Conservation (phyloP, 2,113 vertebrate genomes). For the Mesoclemmys tuberculata region DNA sequence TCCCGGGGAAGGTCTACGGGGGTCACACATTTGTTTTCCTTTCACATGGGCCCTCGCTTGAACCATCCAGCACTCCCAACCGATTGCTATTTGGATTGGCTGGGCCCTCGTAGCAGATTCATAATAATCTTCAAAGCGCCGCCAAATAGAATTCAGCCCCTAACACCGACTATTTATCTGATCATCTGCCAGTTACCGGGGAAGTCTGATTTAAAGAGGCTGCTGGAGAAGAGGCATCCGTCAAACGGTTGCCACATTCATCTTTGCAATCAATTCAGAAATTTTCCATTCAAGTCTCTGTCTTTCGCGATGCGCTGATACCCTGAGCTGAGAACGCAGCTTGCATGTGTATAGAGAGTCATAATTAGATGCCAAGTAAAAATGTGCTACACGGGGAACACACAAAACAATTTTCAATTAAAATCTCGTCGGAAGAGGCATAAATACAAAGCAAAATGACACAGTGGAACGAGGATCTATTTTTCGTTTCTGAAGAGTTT, state of each 20-base stretch:
- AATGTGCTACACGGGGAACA: not conserved
- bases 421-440: constrained; percentile 57
- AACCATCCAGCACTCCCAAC: not conserved
- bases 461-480: constrained; percentile 18
- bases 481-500: constrained; percentile 46
- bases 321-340: not conserved
- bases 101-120: not conserved
- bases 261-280: not conserved
- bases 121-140: not conserved
- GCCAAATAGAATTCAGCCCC: not conserved
- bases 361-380: not conserved
- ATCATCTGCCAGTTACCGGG: not conserved
- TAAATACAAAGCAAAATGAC: constrained; percentile 47
- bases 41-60: not conserved
- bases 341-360: not conserved
- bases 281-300: not conserved
- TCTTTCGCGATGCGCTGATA: not conserved
- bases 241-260: not conserved
- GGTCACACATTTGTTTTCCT: not conserved
- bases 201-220: not conserved
- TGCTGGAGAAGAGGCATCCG: not conserved
- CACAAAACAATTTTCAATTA: constrained; percentile 66
- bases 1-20: not conserved
- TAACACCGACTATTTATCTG: not conserved
- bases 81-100: not conserved